phyloP scores from a whole-genome alignment of 2,113 vertebrate species.

The Mastomys coucha region DNA sequence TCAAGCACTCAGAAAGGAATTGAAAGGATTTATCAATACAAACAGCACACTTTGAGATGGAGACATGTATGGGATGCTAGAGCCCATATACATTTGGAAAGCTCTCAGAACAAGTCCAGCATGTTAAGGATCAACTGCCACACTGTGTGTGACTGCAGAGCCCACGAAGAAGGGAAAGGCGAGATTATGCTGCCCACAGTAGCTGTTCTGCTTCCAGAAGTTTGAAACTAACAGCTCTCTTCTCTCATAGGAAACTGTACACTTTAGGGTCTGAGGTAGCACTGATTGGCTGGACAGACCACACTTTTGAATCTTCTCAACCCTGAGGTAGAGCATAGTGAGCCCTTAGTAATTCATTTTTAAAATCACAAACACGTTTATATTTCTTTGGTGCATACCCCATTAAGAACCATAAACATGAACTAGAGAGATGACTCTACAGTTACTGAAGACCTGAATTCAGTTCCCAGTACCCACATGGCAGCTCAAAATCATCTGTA shows the following conservation, averaged over 20 bases:
- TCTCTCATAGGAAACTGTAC: neutral
- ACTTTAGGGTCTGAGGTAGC: neutral
- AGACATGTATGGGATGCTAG: neutral
- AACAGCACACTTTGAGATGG: neutral
- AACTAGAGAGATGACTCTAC: neutral
- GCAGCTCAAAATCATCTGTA: neutral
- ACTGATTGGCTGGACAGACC: neutral
- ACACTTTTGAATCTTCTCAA: neutral
- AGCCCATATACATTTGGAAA: neutral
- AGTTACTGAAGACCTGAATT: neutral
- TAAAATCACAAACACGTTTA: neutral
- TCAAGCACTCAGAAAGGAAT: neutral
- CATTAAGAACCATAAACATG: slow-evolving; percentile 6
- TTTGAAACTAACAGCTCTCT: too few relatives aligned
- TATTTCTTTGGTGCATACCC: neutral
- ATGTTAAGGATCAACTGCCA: neutral
- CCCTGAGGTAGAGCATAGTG: neutral
- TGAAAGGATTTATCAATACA: neutral
- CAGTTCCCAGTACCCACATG: neutral
- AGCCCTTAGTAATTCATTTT: neutral
- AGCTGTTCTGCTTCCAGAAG: neutral
- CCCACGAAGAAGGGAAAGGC: neutral
- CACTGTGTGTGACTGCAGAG: neutral
- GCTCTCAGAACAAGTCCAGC: neutral
- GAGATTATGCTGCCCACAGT: neutral